Percentiles rank a stretch among this genome's conserved stretches.
phyloP scores from a whole-genome alignment of 2,888 invertebrate genomes.

The Acronicta leporina region DNA sequence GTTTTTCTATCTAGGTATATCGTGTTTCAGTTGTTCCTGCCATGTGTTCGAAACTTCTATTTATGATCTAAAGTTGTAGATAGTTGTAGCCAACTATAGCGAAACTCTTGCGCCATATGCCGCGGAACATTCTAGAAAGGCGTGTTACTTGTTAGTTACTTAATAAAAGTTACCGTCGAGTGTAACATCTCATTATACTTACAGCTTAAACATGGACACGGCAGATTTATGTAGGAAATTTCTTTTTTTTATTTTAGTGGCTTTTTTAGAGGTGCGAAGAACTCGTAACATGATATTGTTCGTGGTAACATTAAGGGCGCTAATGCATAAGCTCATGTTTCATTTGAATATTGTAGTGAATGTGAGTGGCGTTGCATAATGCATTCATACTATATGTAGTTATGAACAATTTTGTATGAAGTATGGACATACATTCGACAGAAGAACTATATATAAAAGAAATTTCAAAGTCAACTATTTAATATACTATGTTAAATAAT shows the following conservation, averaged over 20 bases:
- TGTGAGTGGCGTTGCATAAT: conserved; percentile 12
- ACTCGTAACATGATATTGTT: conserved; percentile 50
- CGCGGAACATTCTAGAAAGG: conserved; percentile 49
- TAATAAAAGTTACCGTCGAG: conserved; percentile 61
- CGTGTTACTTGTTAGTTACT: conserved; percentile 61
- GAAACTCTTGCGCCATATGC: conserved; percentile 58
- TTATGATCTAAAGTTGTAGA: conserved; percentile 63
- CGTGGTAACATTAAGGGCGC: conserved; percentile 25
- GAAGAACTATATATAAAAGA: no score
- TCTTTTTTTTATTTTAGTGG: conserved; percentile 61
- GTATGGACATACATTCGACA: no score
- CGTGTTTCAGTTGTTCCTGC: conserved; percentile 30
- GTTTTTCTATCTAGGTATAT: no score
- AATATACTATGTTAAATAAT: no score
- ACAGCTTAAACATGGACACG: conserved; percentile 62
- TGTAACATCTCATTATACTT: conserved; percentile 71
- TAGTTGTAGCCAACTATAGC: conserved; percentile 51
- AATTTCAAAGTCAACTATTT: no score
- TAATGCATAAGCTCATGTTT: conserved; percentile 42
- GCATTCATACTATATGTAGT: no score
- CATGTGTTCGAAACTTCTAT: conserved; percentile 59
- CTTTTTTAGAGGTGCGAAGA: conserved; percentile 48
- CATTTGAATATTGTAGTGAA: conserved; percentile 38
- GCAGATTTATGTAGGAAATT: conserved; percentile 66
- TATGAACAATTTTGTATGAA: no score